Evolutionary conservation across 1,140 invertebrate genomes (phyloP), one percentile per base, ranked within the genome.

Genomic region (Probaryconus sp.): DNA sequence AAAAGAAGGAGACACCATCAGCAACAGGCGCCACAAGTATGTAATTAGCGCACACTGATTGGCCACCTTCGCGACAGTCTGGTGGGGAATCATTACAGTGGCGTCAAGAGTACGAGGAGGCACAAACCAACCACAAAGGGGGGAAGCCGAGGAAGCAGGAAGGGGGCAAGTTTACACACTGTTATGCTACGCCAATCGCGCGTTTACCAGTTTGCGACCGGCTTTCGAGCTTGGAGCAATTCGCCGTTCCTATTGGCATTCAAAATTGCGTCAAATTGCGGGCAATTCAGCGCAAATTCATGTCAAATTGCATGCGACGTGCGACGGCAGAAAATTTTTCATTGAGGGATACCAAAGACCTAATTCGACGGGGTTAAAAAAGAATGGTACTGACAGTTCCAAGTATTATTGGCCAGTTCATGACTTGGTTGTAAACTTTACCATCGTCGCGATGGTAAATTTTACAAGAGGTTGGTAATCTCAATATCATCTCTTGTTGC

Each of bases 1-100:
- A 17, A 28, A 51, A 51, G 18, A 42, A 33, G 4, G 33, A n/a
- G 33, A 43, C 20, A 24, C 21, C 9, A 26, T 5, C 38, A 20
- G 14, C 26, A 13, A 24, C 48, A 55, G 48, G 56, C 70, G 48
- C 47, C 53, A 37, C 33, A 47, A 68, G 51, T 21, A 16, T 51
- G 35, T 81, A 82, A 82, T 82, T 82, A 82, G 56, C 70, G 67
- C 42, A 56, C 50, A 76, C 68, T 80, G 81, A 81, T 82, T 81
- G 81, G 79, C 67, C 77, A 81, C 70, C 79, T 77, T 80, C 60
- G 28, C 61, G 53, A 53, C 31, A 53, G 51, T n/a, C 35, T 40
- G 56, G 67, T 60, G 48, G 55, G 65, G 17, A 24, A 50, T 50
- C 51, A 35, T 63, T 50, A 40, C 2, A 38, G 40, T 4, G 40